These are phyloP conservation scores for Notamacropus eugenii DNA, from an alignment of 2,797 vertebrate species.

Conservation along the genomic window DNA sequence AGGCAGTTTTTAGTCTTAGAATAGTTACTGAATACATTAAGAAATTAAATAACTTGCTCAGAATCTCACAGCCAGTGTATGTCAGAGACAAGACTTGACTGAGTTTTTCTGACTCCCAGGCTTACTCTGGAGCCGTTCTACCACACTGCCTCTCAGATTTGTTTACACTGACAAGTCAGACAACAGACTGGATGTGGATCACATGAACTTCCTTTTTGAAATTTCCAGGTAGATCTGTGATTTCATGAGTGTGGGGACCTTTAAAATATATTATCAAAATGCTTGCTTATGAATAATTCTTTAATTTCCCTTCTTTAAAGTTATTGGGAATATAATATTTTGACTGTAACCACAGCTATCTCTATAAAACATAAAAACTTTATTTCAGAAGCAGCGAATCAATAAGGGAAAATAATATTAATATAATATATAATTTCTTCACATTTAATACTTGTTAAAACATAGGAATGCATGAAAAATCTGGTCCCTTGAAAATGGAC, in stretches of 20 bases:
- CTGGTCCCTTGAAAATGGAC: conserved; percentile 58
- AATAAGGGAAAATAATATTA: conserved; percentile 66
- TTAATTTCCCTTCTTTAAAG: conserved; percentile 69
- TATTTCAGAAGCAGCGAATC: conserved; percentile 71
- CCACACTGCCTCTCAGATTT: not conserved
- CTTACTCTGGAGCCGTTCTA: not conserved
- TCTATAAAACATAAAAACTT: conserved; percentile 71
- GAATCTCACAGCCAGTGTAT: not conserved
- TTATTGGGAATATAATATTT: conserved; percentile 76
- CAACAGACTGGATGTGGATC: conserved; percentile 65
- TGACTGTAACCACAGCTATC: conserved; percentile 67
- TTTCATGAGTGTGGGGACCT: not conserved
- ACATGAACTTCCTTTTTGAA: conserved; percentile 76
- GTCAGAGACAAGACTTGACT: not conserved
- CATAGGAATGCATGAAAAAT: conserved; percentile 59
- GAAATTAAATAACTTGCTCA: not conserved
- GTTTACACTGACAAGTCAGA: conserved; percentile 74
- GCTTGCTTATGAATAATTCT: conserved; percentile 66
- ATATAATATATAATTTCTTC: conserved; percentile 69
- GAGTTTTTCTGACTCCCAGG: not conserved
- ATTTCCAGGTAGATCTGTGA: not conserved
- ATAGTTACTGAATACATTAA: not conserved
- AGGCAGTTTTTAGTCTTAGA: not conserved
- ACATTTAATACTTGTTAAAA: not conserved
- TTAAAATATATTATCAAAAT: conserved; percentile 53